Base-by-base conservation (phyloP, 2,113 vertebrate species). In the Lates calcarifer region DNA sequence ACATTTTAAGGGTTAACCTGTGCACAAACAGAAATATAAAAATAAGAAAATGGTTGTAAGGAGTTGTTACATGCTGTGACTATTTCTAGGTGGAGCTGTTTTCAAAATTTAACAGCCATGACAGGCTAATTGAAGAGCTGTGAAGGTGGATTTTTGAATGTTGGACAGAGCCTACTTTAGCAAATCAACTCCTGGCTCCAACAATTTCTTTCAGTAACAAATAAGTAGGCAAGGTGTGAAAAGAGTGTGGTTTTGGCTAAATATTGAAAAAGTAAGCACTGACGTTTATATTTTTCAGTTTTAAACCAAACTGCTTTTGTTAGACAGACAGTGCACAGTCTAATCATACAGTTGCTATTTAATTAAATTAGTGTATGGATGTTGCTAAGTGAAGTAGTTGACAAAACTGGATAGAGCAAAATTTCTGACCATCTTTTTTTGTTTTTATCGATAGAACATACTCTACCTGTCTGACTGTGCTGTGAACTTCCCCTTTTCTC, bases 401-500 rank as follows among this genome's bases (percentile, higher is more conserved):
- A 63, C n/a, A 7, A 9, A 61, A 22, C 22, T 9, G 22, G 3
- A 62, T 2, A 45, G 18, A 14, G n/a, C 13, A 57, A 28, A 12
- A 5, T 63, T 68, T 69, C 2, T 64, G 53, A 45, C 35, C 2
- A 37, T 47, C 10, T 69, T 8, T 10, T 45, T 72, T 45, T n/a
- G n/a, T n/a, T 41, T 62, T 33, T 15, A 24, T 65, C 24, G 62
- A 20, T 6, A 37, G 49, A 87, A 37, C 18, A 14, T 61, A 62
- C 33, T 63, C 11, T 41, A 55, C 1, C 47, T 78, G 0, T 51
- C 8, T 15, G 22, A 24, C 73, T 67, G 28, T 31, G 45, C 37
- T 49, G 18, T 43, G 61, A 81, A 57, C 41, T 35, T 57, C 24
- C 6, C 31, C 56, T 76, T 74, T 74, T 53, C 5, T 33, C 2